Evolutionary conservation across 2,888 invertebrate species (phyloP), one percentile per base, ranked within the genome.

Genomic region (Epsilonema sp.): DNA sequence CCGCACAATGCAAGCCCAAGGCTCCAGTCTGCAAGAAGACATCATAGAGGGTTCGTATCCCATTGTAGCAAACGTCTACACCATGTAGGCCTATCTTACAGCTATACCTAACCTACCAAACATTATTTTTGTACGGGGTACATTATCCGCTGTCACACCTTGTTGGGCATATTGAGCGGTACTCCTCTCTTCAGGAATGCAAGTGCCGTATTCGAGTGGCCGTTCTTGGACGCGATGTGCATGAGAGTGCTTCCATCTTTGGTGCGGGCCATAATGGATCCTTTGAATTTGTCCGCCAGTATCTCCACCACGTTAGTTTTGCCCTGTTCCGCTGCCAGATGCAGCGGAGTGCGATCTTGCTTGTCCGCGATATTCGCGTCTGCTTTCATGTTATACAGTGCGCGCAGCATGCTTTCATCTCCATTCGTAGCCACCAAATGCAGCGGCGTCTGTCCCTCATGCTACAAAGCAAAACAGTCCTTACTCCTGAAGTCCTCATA

Each of bases 111-210:
- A n/a, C n/a, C n/a, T n/a, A n/a, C n/a, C n/a, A n/a, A n/a, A n/a
- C n/a, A n/a, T n/a, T n/a, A n/a, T n/a, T n/a, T n/a, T n/a, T n/a
- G n/a, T n/a, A n/a, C n/a, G n/a, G n/a, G n/a, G n/a, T n/a, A n/a
- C n/a, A n/a, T n/a, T n/a, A n/a, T n/a, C n/a, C n/a, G n/a, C n/a
- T n/a, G n/a, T n/a, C n/a, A n/a, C n/a, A n/a, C n/a, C n/a, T 94
- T 97, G 68, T 97, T 97, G 51, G 97, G 94, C 94, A 99, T 99
- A 65, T 92, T 89, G 22, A 97, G 75, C 55, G 94, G 94, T 36
- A 97, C 94, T 13, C 97, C 97, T 66, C 92, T 89, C 70, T 89
- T 90, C 68, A 97, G 84, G 51, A 97, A 79, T 77, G 90, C 89
- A 73, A 89, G 82, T 41, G 94, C 94, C 59, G 94, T 94, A 62